Evolutionary conservation across 2,797 vertebrate genomes (phyloP).

Genomic region (Glossophaga mutica): DNA sequence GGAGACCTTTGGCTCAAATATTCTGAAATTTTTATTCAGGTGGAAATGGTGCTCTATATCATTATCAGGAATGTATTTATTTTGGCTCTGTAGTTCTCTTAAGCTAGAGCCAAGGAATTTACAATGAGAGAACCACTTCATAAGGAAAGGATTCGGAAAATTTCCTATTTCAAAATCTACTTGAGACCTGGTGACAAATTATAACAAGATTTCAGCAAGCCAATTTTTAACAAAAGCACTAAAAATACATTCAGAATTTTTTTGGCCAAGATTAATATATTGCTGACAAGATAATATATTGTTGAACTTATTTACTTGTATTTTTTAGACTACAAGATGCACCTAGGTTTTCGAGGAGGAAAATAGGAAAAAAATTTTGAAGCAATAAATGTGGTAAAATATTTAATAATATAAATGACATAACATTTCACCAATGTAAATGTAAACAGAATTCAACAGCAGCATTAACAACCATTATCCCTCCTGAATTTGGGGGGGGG

Average conservation of each 20-base stretch:
- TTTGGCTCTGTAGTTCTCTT: constrained; percentile 63
- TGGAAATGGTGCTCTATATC: constrained; percentile 31
- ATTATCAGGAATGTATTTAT: constrained; percentile 73
- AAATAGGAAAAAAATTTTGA: no score
- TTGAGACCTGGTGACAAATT: constrained; percentile 40
- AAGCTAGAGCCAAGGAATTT: constrained; percentile 68
- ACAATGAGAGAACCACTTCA: constrained; percentile 24
- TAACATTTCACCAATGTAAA: no score
- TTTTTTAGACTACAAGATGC: no score
- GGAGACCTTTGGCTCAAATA: constrained; percentile 61
- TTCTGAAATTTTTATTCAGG: constrained; percentile 46
- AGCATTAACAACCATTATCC: no score
- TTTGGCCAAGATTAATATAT: background rate
- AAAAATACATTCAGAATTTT: background rate
- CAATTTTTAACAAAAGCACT: background rate
- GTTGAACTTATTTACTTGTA: background rate
- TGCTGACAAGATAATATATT: background rate
- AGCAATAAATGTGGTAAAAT: no score
- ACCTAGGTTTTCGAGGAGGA: no score
- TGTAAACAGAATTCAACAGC: no score
- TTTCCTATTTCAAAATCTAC: constrained; percentile 59
- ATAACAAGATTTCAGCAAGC: background rate
- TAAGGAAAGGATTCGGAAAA: constrained; percentile 50
- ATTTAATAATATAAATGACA: no score
- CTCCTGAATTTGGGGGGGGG: no score